Percentiles rank a stretch among this genome's conserved stretches.
These are phyloP conservation scores for Oreotrochilus melanogaster DNA, from an alignment of 2,113 vertebrate genomes.

Conservation along the genomic window DNA sequence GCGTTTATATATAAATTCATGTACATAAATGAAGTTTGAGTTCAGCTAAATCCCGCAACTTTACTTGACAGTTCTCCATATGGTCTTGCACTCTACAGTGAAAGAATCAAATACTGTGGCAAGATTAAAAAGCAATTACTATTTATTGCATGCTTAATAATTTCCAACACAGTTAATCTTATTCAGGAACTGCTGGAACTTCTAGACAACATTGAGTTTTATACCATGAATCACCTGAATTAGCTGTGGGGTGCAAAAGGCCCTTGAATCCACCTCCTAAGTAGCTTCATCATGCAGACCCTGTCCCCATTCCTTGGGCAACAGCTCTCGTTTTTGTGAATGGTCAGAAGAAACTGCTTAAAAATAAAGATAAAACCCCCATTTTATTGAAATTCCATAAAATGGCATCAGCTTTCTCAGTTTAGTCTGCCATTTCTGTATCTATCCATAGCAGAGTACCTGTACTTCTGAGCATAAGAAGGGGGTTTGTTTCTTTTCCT, in stretches of 20 bases:
- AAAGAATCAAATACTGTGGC: neutral
- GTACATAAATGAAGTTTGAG: neutral
- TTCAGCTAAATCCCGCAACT: neutral
- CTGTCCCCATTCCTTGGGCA: neutral
- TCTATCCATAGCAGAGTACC: neutral
- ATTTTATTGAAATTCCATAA: neutral
- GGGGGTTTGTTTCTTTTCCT: neutral
- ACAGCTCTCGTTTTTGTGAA: neutral
- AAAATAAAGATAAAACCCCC: neutral
- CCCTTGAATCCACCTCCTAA: neutral
- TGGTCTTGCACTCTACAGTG: neutral
- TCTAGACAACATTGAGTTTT: neutral
- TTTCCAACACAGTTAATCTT: neutral
- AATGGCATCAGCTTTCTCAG: neutral
- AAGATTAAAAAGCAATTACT: neutral
- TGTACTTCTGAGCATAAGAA: neutral
- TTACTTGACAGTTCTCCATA: neutral
- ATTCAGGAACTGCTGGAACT: neutral
- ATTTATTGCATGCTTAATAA: neutral
- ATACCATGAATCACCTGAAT: neutral
- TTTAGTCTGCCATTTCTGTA: neutral
- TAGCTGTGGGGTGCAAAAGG: neutral
- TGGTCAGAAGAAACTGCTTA: neutral
- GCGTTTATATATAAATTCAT: neutral
- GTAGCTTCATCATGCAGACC: neutral